These are phyloP conservation scores for Lithosia quadra DNA, from an alignment of 2,888 invertebrate genomes.

Conservation along the genomic window DNA sequence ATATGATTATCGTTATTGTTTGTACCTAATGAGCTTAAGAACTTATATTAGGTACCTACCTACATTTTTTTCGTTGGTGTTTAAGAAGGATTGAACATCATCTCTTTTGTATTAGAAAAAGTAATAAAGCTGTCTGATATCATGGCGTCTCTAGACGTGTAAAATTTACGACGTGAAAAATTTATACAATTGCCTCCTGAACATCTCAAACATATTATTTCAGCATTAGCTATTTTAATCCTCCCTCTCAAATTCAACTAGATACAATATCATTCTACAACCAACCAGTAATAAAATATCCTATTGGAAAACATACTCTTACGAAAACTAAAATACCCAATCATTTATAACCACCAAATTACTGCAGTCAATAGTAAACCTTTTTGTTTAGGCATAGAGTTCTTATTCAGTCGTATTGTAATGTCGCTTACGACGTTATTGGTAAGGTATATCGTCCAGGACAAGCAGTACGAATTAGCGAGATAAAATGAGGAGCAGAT, in stretches of 20 bases:
- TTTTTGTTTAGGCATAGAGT: constrained; percentile 10
- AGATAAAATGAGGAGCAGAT: constrained; percentile 73
- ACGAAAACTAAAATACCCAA: constrained; percentile 20
- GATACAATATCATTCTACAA: constrained; percentile 37
- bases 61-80: too few species aligned
- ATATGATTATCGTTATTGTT: too few species aligned
- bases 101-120: too few species aligned
- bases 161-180: neutral
- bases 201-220: constrained; percentile 30
- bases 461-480: constrained; percentile 65
- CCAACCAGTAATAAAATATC: constrained; percentile 37
- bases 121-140: too few species aligned
- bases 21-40: too few species aligned
- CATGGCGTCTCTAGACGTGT: too few species aligned
- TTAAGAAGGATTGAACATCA: too few species aligned
- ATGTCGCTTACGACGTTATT: constrained; percentile 42
- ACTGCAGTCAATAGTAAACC: constrained; percentile 12
- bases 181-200: neutral
- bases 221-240: constrained; percentile 26
- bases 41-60: too few species aligned
- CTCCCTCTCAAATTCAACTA: constrained; percentile 26
- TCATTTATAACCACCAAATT: constrained; percentile 12
- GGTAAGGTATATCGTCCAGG: constrained; percentile 50
- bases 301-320: constrained; percentile 40
- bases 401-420: constrained; percentile 18